phyloP scores from a whole-genome alignment of 1,140 invertebrate species.

The Sinella curviseta region DNA sequence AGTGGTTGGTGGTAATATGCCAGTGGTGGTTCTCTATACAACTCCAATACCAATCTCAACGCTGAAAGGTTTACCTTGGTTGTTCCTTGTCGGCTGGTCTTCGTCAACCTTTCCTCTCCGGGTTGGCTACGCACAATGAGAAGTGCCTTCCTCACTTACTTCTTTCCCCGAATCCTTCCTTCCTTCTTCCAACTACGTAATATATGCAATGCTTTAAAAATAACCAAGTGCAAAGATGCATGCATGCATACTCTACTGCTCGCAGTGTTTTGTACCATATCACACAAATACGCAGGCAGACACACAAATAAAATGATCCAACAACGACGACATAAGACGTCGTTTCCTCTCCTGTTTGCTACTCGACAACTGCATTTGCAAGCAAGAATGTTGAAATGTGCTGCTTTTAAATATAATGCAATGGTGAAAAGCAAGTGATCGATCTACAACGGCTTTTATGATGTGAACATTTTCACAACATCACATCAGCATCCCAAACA shows the following conservation, averaged over 20 bases:
- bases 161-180: constrained; percentile 18
- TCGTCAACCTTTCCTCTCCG: constrained; percentile 25
- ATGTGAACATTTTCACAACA: constrained; percentile 7
- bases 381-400: not conserved
- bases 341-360: not conserved
- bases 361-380: not conserved
- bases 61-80: constrained; percentile 1
- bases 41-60: constrained; percentile 15
- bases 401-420: constrained; percentile 7
- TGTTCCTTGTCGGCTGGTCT: constrained; percentile 23
- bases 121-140: constrained; percentile 26
- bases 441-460: not conserved
- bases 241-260: not conserved
- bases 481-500: not conserved
- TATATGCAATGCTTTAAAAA: not conserved
- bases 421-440: constrained; percentile 11
- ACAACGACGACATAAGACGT: not conserved
- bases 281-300: not conserved
- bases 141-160: constrained; percentile 13
- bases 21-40: not conserved
- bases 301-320: not conserved
- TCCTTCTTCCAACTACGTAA: not conserved
- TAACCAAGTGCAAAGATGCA: too few relatives aligned
- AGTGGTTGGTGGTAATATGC: constrained; percentile 15
- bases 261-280: not conserved